Conservation (phyloP, 2,113 vertebrate species). For the Archilochus colubris region DNA sequence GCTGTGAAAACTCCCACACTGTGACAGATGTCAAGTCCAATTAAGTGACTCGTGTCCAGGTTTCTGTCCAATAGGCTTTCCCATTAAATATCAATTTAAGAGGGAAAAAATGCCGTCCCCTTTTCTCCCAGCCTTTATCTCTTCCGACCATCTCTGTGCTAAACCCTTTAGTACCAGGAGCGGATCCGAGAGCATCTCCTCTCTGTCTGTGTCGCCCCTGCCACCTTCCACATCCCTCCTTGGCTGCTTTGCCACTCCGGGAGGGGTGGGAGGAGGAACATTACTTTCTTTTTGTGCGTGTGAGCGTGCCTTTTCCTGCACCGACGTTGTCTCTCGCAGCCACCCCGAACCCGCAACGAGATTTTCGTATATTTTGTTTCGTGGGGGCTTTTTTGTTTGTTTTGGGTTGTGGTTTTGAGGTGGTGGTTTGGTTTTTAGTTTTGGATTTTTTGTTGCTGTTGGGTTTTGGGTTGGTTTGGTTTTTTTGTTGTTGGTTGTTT, state of each 20-base stretch:
- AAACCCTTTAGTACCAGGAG: slow-evolving; percentile 74
- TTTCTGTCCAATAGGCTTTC: slow-evolving; percentile 83
- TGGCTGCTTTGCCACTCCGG: slow-evolving; percentile 41
- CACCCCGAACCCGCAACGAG: slow-evolving; percentile 40
- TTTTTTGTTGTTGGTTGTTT: too few species aligned
- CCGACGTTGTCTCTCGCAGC: background rate
- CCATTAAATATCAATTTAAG: slow-evolving; percentile 84
- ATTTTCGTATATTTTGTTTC: background rate
- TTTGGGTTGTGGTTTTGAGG: too few species aligned
- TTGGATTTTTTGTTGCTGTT: too few species aligned
- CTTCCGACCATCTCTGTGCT: slow-evolving; percentile 74
- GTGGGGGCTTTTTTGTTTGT: too few species aligned
- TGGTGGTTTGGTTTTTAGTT: too few species aligned
- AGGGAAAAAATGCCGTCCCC: slow-evolving; percentile 74
- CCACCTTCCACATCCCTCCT: slow-evolving; percentile 50
- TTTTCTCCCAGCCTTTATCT: slow-evolving; percentile 77
- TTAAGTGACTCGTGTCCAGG: slow-evolving; percentile 81
- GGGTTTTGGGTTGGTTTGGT: too few species aligned
- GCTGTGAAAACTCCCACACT: slow-evolving; percentile 84
- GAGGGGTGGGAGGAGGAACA: slow-evolving; percentile 57
- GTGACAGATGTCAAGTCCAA: slow-evolving; percentile 87
- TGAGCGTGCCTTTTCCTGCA: slow-evolving; percentile 45
- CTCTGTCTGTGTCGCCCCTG: slow-evolving; percentile 14
- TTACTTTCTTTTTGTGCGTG: slow-evolving; percentile 61
- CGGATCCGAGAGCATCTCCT: slow-evolving; percentile 36